Conservation (phyloP, 2,888 invertebrate genomes). For the Calliphora vomitoria region DNA sequence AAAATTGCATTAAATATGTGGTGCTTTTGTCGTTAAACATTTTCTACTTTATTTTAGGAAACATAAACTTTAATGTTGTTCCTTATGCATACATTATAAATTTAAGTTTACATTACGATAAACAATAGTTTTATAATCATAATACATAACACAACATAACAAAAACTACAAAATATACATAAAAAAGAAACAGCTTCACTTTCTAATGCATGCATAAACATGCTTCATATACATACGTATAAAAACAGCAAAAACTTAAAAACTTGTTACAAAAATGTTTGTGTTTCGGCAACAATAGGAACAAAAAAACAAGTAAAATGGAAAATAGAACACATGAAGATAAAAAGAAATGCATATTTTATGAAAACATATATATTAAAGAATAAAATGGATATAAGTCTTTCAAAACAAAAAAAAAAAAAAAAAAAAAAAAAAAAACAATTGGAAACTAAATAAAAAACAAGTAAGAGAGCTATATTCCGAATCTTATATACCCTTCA, state of each 20-base stretch:
- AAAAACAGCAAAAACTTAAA: not conserved
- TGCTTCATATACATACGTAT: not conserved
- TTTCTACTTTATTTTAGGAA: no score
- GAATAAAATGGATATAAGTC: no score
- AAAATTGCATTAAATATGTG: no score
- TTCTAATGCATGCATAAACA: conserved; percentile 40
- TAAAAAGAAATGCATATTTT: not conserved
- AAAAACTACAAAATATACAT: not conserved
- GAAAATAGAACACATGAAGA: not conserved
- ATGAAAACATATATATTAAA: no score
- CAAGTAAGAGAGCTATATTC: no score
- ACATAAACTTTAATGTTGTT: not conserved
- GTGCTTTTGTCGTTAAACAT: no score
- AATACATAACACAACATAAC: not conserved
- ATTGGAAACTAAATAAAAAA: no score
- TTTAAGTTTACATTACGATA: not conserved
- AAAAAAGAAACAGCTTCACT: not conserved
- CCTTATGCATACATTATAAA: not conserved
- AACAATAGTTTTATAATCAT: not conserved
- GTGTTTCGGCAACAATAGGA: conserved; percentile 22
- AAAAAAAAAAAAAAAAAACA: no score
- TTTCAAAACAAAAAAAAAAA: no score
- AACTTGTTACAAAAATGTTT: conserved; percentile 31
- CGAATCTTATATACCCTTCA: no score
- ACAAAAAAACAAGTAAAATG: not conserved